A percentile compares a stretch with the other conserved stretches of the same genome.
Conservation (phyloP, 2,888 invertebrate species). For the Tinea semifulvella region DNA sequence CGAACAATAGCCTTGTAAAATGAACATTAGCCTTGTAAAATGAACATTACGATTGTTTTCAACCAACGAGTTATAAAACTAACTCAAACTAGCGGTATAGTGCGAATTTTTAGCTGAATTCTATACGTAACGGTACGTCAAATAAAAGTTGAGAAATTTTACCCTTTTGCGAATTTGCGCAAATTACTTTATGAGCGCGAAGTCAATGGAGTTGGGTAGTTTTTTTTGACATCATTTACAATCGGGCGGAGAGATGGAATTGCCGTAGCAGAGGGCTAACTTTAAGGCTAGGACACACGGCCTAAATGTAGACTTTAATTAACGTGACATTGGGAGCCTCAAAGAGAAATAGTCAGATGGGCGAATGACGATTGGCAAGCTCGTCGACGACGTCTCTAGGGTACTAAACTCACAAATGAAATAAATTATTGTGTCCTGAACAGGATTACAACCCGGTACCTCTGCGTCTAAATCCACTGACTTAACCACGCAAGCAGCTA, state of each 20-base stretch:
- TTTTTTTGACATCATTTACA: constrained; percentile 45
- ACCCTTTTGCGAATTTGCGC: constrained; percentile 64
- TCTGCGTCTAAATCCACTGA: too few relatives aligned
- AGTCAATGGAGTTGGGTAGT: constrained; percentile 37
- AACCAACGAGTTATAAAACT: constrained; percentile 36
- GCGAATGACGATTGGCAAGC: too few relatives aligned
- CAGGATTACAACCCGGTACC: too few relatives aligned
- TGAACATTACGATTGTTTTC: background rate
- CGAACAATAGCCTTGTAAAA: too few relatives aligned
- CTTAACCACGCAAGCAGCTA: too few relatives aligned
- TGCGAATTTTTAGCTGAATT: constrained; percentile 32
- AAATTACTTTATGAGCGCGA: constrained; percentile 61
- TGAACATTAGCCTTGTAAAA: background rate
- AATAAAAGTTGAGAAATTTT: constrained; percentile 40
- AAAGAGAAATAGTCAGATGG: too few relatives aligned
- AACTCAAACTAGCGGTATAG: constrained; percentile 33
- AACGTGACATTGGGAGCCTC: too few relatives aligned
- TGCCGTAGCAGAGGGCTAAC: constrained; percentile 27
- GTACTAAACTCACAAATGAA: too few relatives aligned
- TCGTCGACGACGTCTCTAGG: too few relatives aligned
- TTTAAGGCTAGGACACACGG: constrained; percentile 33
- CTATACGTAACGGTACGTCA: constrained; percentile 44
- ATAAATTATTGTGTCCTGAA: too few relatives aligned
- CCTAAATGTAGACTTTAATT: too few relatives aligned
- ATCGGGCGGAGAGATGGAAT: constrained; percentile 30